A percentile compares a stretch with the other conserved stretches of the same genome.
Conservation (phyloP, 1,140 invertebrate genomes). For the Brachystomella parvula region DNA sequence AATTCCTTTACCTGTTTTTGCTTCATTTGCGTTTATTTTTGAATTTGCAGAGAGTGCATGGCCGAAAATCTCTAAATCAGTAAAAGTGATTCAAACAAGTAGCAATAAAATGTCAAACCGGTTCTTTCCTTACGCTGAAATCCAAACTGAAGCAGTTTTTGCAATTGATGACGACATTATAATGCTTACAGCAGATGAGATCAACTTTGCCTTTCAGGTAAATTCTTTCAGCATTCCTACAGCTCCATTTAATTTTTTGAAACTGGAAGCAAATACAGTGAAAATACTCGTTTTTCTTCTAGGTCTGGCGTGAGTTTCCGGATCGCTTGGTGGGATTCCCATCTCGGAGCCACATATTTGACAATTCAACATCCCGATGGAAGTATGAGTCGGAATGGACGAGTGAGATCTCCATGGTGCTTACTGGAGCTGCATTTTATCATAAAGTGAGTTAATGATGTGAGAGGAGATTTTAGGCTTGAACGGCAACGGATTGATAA, state of each 20-base stretch:
- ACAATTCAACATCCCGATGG: constrained; percentile 72
- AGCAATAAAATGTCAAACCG: constrained; percentile 90
- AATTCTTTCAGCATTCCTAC: no score
- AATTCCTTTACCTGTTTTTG: neutral
- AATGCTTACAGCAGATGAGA: constrained; percentile 85
- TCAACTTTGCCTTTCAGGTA: constrained; percentile 79
- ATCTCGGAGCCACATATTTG: constrained; percentile 79
- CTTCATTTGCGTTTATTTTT: constrained; percentile 29
- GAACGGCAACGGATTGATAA: neutral
- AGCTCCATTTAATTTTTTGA: no score
- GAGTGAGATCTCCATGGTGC: constrained; percentile 84
- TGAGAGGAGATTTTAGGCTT: no score
- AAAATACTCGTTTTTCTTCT: constrained; percentile 41
- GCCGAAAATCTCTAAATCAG: constrained; percentile 76
- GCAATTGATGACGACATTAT: constrained; percentile 90
- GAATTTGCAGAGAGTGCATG: constrained; percentile 68
- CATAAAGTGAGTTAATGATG: constrained; percentile 72
- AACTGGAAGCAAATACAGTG: neutral
- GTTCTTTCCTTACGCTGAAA: constrained; percentile 86
- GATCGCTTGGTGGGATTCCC: constrained; percentile 87
- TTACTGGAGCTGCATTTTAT: constrained; percentile 88
- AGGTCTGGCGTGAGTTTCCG: constrained; percentile 89
- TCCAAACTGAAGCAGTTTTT: constrained; percentile 83
- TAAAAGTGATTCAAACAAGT: constrained; percentile 82
- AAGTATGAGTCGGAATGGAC: constrained; percentile 92